Base-by-base conservation (phyloP, 2,797 vertebrate genomes). In the Hyperoplus immaculatus region DNA sequence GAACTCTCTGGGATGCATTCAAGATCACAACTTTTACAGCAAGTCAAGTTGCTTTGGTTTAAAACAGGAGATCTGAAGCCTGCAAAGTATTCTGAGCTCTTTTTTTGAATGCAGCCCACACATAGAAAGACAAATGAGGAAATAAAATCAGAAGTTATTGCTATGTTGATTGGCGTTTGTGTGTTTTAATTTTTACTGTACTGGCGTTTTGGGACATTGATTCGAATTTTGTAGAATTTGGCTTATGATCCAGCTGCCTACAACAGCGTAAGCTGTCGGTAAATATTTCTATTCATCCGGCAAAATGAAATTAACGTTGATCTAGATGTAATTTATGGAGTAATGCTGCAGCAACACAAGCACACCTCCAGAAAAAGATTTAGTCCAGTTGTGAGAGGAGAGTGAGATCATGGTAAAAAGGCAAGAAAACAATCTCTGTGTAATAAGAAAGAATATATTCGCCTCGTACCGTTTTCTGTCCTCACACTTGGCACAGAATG, bases 31-130 rank as follows among this genome's bases (percentile, higher is more conserved):
- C 89, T 46, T 83, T 68, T 61, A 57, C 58, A 76, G 75, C 77
- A 54, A 75, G 80, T 72, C 65, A 60, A 75, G 75, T 76, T 73
- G 84, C 87, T 88, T 91, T 90, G 88, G 88, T 88, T 86, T 85
- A 13, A 79, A 88, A 88, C 59, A n/a, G 10, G 63, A 49, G 53
- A 75, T 79, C 60, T 70, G 62, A 60, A 77, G 63, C 75, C 65
- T 75, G 74, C 69, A 59, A 51, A 46, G 68, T 13, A 49, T 77
- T 57, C 15, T 53, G 68, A 69, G 47, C 64, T 69, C 60, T 58
- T 29, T 29, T 29, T 29, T 29, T 62, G 66, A 84, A 86, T 57
- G 76, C 64, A 85, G 77, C 74, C 68, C n/a, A 39, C 11, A 60
- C 68, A 69, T 56, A 71, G 58, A 64, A n/a, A 11, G 38, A 69